phyloP scores from a whole-genome alignment of 2,797 vertebrate species.

The Cuculus canorus region DNA sequence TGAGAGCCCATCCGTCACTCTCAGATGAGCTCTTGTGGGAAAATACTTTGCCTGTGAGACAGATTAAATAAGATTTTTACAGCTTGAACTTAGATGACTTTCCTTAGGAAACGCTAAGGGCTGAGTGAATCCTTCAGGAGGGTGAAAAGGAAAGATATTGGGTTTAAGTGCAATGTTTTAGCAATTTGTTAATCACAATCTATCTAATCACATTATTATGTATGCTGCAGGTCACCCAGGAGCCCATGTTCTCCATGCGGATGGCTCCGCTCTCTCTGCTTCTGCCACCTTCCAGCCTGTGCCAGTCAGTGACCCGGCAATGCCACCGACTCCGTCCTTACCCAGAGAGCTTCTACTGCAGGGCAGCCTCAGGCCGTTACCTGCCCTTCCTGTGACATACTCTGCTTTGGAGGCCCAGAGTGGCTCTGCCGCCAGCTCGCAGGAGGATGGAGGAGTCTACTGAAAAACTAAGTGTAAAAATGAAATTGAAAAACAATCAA shows the following conservation, averaged over 20 bases:
- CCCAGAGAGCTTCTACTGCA: too few relatives aligned
- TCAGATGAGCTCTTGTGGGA: neutral
- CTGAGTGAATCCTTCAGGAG: neutral
- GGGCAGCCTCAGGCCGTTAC: too few relatives aligned
- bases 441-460: too few relatives aligned
- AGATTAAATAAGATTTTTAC: neutral
- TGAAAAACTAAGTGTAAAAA: neutral
- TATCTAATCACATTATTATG: too few relatives aligned
- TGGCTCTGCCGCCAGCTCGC: neutral
- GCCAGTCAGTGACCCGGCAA: neutral
- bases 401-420: neutral
- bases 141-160: neutral
- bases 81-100: neutral
- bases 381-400: too few relatives aligned
- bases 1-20: neutral
- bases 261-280: neutral
- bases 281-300: neutral
- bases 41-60: neutral
- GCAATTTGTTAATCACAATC: too few relatives aligned
- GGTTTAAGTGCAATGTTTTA: neutral
- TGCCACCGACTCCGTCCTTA: neutral
- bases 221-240: neutral
- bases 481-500: accelerated
- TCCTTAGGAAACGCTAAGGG: neutral
- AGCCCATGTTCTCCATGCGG: accelerated